Percentiles rank a stretch among this genome's conserved stretches.
These are phyloP conservation scores for Phataginus tricuspis DNA, from an alignment of 2,797 vertebrate species.

Conservation along the genomic window DNA sequence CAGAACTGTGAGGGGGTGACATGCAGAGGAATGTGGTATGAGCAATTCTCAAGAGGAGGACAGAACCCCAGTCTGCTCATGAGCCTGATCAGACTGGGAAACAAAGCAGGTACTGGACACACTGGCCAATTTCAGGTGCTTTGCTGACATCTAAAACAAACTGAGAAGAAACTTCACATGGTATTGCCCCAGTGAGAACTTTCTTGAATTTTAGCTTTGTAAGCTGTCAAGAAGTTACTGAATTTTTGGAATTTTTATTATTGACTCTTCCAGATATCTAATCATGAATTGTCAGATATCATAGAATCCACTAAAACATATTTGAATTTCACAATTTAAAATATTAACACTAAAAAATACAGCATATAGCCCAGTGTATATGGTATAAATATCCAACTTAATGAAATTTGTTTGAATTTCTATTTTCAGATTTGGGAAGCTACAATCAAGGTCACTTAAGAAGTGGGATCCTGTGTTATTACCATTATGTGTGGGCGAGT, in stretches of 20 bases:
- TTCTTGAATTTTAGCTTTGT: background rate
- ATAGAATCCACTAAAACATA: background rate
- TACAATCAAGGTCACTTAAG: background rate
- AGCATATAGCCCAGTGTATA: background rate
- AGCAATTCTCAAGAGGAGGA: no score
- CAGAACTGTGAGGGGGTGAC: background rate
- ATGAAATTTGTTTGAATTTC: background rate
- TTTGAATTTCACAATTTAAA: slow-evolving; percentile 3
- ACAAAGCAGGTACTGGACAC: background rate
- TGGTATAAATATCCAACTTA: background rate
- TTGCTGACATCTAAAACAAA: background rate
- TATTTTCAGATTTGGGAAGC: slow-evolving; percentile 10
- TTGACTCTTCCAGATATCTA: background rate
- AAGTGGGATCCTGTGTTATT: background rate
- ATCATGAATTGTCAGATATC: background rate
- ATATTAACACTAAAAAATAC: background rate
- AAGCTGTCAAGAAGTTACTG: background rate
- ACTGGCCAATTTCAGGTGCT: background rate
- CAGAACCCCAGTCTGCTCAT: background rate
- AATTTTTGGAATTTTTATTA: background rate
- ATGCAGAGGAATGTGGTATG: background rate
- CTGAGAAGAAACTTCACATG: background rate
- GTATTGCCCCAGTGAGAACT: background rate
- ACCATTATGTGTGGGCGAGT: background rate
- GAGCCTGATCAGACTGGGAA: background rate